Conservation (phyloP, 2,888 invertebrate species). For the Drosophila nr. medialis region DNA sequence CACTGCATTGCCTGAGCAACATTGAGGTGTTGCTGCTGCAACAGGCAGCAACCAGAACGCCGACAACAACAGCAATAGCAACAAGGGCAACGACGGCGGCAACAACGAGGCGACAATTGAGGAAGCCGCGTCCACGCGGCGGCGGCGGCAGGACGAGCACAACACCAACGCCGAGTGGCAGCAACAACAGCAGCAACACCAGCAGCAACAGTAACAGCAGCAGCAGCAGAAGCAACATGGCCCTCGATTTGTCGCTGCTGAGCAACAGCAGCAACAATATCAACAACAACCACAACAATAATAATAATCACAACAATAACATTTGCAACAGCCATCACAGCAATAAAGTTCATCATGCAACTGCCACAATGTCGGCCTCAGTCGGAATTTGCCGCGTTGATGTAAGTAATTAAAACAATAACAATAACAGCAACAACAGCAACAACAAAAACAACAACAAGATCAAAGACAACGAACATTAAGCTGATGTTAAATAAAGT, state of each 20-base stretch:
- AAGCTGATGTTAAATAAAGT: not conserved
- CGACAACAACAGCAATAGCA: constrained; percentile 7
- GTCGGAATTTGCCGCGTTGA: constrained; percentile 82
- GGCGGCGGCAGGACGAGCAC: constrained; percentile 34
- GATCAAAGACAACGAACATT: constrained; percentile 2
- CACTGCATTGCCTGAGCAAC: constrained; percentile 49
- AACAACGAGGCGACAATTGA: constrained; percentile 37
- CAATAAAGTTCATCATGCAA: constrained; percentile 41
- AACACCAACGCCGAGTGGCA: constrained; percentile 52
- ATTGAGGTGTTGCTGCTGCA: constrained; percentile 55
- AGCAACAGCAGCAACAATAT: constrained; percentile 39
- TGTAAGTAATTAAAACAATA: constrained; percentile 71
- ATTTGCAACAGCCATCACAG: constrained; percentile 15
- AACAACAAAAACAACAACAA: not conserved
- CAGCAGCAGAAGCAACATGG: constrained; percentile 71
- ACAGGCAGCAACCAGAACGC: constrained; percentile 11
- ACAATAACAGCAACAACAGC: not conserved
- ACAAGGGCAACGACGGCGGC: constrained; percentile 16
- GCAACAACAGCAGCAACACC: constrained; percentile 25
- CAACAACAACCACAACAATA: constrained; percentile 31
- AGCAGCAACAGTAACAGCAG: constrained; percentile 22
- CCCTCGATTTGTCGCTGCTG: constrained; percentile 78
- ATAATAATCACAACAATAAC: constrained; percentile 13
- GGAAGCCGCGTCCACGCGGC: constrained; percentile 42
- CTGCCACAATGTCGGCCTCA: constrained; percentile 60